Evolutionary conservation across 2,888 invertebrate species (phyloP).

Genomic region (Cetonia aurata): DNA sequence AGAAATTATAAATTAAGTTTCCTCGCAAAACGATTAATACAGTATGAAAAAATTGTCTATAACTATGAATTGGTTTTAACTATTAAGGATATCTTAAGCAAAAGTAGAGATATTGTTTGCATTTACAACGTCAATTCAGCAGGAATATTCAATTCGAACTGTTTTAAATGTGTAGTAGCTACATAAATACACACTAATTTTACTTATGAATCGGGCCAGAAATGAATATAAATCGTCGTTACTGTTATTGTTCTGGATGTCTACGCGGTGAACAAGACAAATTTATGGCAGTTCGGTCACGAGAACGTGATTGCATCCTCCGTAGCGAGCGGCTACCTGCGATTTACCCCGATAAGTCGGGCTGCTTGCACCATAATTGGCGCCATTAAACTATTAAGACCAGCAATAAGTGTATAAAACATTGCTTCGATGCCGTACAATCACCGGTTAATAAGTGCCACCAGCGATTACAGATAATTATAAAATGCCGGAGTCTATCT

Average conservation of each 20-base stretch:
- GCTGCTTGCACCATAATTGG: slow-evolving; percentile 58
- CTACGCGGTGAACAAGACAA: slow-evolving; percentile 43
- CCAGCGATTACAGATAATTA: slow-evolving; percentile 54
- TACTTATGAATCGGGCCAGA: slow-evolving; percentile 25
- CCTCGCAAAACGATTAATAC: too few relatives aligned
- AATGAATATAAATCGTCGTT: slow-evolving; percentile 37
- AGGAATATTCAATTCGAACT: neutral
- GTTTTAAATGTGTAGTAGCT: neutral
- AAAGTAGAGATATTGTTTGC: too few relatives aligned
- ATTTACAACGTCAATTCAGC: neutral
- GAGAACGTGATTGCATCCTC: slow-evolving; percentile 58
- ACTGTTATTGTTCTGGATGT: slow-evolving; percentile 32
- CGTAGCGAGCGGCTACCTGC: slow-evolving; percentile 53
- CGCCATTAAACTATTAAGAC: slow-evolving; percentile 59
- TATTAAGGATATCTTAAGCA: too few relatives aligned
- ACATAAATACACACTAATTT: slow-evolving; percentile 10
- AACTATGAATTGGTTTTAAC: too few relatives aligned
- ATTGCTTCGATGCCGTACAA: slow-evolving; percentile 45
- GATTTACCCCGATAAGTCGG: slow-evolving; percentile 56
- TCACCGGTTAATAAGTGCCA: slow-evolving; percentile 53
- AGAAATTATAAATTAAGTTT: too few relatives aligned
- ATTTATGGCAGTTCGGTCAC: slow-evolving; percentile 56
- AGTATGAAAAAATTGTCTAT: too few relatives aligned
- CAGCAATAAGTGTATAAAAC: slow-evolving; percentile 54
- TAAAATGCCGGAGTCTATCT: slow-evolving; percentile 31